Conservation (phyloP, 2,888 invertebrate genomes). For the Teleogryllus oceanicus region DNA sequence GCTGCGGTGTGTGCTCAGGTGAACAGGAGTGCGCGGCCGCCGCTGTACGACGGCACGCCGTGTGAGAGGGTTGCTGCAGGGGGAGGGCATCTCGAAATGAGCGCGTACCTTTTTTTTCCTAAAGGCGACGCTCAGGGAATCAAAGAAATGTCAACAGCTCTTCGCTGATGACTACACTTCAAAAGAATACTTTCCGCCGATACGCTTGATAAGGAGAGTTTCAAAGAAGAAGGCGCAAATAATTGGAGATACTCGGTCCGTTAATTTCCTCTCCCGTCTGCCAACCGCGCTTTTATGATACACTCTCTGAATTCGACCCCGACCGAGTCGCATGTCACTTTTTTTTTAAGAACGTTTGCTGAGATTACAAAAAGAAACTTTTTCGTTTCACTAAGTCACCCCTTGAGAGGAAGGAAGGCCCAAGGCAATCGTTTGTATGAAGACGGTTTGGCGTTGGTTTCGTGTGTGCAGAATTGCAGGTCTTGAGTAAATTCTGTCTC, state of each 20-base stretch:
- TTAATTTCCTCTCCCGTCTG: background rate
- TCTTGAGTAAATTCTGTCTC: no score
- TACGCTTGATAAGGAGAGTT: background rate
- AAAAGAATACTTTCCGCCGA: background rate
- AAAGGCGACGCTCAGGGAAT: background rate
- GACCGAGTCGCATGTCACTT: background rate
- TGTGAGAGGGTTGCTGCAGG: background rate
- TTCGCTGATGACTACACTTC: background rate
- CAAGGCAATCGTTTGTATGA: no score
- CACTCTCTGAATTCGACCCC: background rate
- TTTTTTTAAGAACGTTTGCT: background rate
- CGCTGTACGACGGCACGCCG: background rate
- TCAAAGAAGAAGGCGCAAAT: background rate
- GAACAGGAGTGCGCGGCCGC: background rate
- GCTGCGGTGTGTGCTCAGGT: background rate
- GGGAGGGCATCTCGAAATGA: background rate
- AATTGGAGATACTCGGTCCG: slow-evolving; percentile 1
- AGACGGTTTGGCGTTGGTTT: no score
- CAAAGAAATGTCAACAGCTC: background rate
- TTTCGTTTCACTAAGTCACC: background rate
- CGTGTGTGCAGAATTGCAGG: no score
- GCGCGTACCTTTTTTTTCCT: background rate
- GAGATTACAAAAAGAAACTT: background rate
- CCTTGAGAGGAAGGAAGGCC: no score
- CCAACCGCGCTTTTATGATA: background rate